A percentile compares a stretch with the other conserved stretches of the same genome.
Conservation (phyloP, 1,140 invertebrate species). For the Ooceraea biroi region DNA sequence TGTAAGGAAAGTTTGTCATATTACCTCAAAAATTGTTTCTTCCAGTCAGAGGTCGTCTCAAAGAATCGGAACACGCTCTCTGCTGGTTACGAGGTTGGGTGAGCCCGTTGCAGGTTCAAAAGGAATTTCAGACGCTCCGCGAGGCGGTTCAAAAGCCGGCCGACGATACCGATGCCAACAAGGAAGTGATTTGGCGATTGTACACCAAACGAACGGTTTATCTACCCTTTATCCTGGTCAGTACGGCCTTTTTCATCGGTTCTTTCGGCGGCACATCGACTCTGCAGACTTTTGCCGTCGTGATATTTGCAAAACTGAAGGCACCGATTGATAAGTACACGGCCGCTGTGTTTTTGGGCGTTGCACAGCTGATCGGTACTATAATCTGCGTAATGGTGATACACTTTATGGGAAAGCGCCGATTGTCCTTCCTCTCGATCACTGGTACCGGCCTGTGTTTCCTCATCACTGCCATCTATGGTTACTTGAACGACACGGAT, state of each 20-base stretch:
- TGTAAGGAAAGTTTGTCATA: too few relatives aligned
- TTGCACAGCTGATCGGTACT: slow-evolving; percentile 89
- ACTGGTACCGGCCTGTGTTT: slow-evolving; percentile 88
- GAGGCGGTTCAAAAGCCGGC: slow-evolving; percentile 79
- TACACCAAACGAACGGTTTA: slow-evolving; percentile 88
- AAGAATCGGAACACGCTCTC: slow-evolving; percentile 87
- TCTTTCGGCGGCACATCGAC: slow-evolving; percentile 91
- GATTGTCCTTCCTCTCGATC: slow-evolving; percentile 89
- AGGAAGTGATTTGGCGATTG: slow-evolving; percentile 76
- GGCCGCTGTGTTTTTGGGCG: slow-evolving; percentile 90
- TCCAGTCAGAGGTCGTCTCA: slow-evolving; percentile 87
- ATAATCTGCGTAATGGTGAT: slow-evolving; percentile 89
- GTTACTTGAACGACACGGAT: slow-evolving; percentile 79
- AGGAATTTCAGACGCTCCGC: slow-evolving; percentile 87
- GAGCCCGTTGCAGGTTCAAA: slow-evolving; percentile 84
- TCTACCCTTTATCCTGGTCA: slow-evolving; percentile 89
- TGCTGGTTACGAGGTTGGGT: slow-evolving; percentile 90
- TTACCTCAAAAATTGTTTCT: not conserved
- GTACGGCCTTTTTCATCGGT: slow-evolving; percentile 89
- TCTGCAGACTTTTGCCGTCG: slow-evolving; percentile 91
- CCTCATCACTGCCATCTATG: slow-evolving; percentile 87
- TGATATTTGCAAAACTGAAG: slow-evolving; percentile 89
- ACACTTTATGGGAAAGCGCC: slow-evolving; percentile 90
- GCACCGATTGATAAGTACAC: slow-evolving; percentile 91
- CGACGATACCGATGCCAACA: slow-evolving; percentile 58